Evolutionary conservation across 2,888 invertebrate species (phyloP), one percentile per base, ranked within the genome.

Genomic region (Piscicola geometra): DNA sequence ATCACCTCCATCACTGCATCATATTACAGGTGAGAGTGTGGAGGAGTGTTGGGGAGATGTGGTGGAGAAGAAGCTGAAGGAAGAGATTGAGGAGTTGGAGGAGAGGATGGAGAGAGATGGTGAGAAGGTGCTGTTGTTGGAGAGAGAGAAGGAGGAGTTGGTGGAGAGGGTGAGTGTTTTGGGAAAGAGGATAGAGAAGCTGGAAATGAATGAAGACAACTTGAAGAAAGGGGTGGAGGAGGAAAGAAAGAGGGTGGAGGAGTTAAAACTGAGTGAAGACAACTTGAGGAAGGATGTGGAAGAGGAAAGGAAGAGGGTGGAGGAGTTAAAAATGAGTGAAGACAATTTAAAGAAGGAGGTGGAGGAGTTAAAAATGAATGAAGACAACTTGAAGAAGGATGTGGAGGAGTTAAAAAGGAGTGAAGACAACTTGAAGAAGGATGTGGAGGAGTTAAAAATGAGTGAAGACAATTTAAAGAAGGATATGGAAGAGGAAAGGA

Each of bases 11-110:
- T n/a, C 9, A 56, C 60, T 56, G n/a, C 60, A 56, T 18, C 25
- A 9, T 25, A 15, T 21, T 56, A 56, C 60, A 18, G n/a, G 25
- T 25, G 21, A 5, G 25, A 25, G n/a, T n/a, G n/a, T 56, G 12
- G 60, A 56, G 21, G 60, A 56, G 60, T 56, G 60, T 21, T 56
- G 5, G n/a, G 60, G 60, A 25, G 60, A 56, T 21, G 60, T 56
- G 60, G n/a, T 56, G 60, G 60, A 56, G 60, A 56, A 25, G 60
- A 56, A 15, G 3, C n/a, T 56, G 21, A 56, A 56, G n/a, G 25
- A 56, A 15, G 60, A 56, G 60, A 56, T 18, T 3, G 60, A 5
- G 25, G n/a, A 21, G 25, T 56, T 56, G 21, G 21, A 41, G 5
- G 41, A 41, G 41, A 15, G 21, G 60, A 25, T 15, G 25, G n/a